Evolutionary conservation across 2,888 invertebrate genomes (phyloP), one percentile per base, ranked within the genome.

Genomic region (Bugulina stolonifera): DNA sequence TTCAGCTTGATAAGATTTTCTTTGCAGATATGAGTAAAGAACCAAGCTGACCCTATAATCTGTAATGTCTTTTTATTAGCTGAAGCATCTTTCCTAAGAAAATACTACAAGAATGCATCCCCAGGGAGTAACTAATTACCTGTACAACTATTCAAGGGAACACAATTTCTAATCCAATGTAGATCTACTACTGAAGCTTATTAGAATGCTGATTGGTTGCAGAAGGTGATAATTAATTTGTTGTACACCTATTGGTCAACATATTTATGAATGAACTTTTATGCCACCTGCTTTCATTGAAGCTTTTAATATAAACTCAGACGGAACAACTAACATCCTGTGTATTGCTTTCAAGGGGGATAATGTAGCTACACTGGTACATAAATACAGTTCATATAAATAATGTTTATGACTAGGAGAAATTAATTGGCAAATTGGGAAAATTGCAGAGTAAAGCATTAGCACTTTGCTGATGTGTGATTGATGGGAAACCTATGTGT

Each of bases 261-360:
- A 5, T 29, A 14, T 64, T 64, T 14, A 27, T 64, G 64, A 32
- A 64, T 64, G 32, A 64, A 34, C 64, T 25, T 64, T 14, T 14
- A 34, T n/a, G n/a, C 64, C 64, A 64, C 64, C 64, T 64, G 64
- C 64, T 64, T 64, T 64, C 64, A 64, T 27, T 64, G 64, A 64
- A 43, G 43, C 43, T 43, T 43, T 43, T 43, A 43, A 43, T 43
- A 43, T 43, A 43, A 43, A 25, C 27, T 25, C 64, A 64, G 32
- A 32, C 64, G 64, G 64, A 64, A 64, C 64, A 27, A 14, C 27
- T 25, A 64, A 64, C 64, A 64, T 64, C 64, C 64, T 64, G 64
- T 32, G 64, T 29, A 64, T 29, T 27, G 64, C 64, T 64, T 64
- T 64, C 64, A 64, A 64, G 64, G 25, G 64, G 3, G 5, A 14